Conservation (phyloP, 2,113 vertebrate species). For the Ardeotis arabs region DNA sequence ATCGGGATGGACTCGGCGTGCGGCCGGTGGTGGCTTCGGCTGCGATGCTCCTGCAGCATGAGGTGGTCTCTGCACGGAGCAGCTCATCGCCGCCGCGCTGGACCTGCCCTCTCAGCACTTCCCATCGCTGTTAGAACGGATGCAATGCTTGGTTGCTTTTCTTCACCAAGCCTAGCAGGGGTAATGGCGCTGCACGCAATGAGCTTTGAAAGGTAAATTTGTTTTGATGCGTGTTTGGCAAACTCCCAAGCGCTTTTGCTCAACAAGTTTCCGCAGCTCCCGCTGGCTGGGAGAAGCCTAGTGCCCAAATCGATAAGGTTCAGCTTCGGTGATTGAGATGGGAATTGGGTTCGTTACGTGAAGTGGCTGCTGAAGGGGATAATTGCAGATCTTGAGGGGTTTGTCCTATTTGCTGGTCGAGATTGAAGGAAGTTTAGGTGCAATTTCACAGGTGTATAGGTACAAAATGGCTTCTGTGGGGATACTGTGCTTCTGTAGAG, state of each 20-base stretch:
- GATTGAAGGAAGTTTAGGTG: not conserved
- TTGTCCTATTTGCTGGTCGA: not conserved
- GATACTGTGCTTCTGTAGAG: not conserved
- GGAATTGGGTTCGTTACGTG: not conserved
- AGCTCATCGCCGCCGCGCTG: rapidly evolving
- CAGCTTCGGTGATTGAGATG: not conserved
- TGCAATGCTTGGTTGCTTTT: not conserved
- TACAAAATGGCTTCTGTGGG: not conserved
- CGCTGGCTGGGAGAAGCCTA: not conserved
- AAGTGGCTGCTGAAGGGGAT: conserved; percentile 16
- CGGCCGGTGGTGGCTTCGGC: not conserved
- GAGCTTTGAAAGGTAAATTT: not conserved
- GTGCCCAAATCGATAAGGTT: not conserved
- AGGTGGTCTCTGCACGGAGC: not conserved
- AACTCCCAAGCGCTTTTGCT: not conserved
- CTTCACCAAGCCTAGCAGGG: not conserved
- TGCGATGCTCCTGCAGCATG: not conserved
- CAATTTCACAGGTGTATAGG: not conserved
- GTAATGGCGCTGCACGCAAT: not conserved
- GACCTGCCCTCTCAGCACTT: not conserved
- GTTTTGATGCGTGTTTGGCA: not conserved
- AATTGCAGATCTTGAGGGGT: not conserved
- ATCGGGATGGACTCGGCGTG: not conserved
- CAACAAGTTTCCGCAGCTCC: not conserved
- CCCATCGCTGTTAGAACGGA: rapidly evolving